These are phyloP conservation scores for Trissolcus basalis DNA, from an alignment of 1,140 invertebrate species.

Conservation along the genomic window DNA sequence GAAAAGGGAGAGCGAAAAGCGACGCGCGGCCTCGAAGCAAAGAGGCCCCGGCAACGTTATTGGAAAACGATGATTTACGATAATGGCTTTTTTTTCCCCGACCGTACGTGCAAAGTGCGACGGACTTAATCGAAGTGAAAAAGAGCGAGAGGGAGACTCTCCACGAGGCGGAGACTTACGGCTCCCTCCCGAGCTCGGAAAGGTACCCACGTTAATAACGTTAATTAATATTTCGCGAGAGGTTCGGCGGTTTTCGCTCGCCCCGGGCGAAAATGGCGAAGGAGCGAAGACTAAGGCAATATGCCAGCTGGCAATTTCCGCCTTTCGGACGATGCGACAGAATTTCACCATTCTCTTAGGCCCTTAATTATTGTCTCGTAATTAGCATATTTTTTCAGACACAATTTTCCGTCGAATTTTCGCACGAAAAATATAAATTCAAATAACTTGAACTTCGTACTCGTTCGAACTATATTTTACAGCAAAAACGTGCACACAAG, in stretches of 20 bases:
- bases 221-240: constrained; percentile 77
- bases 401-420: constrained; percentile 61
- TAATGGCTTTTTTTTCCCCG: constrained; percentile 72
- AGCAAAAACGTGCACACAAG: too few species aligned
- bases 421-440: too few species aligned
- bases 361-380: not conserved
- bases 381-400: not conserved
- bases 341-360: constrained; percentile 46
- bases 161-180: constrained; percentile 41
- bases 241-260: constrained; percentile 67
- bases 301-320: constrained; percentile 72
- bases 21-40: constrained; percentile 59
- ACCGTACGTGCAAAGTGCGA: constrained; percentile 56
- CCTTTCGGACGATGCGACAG: constrained; percentile 36
- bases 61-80: constrained; percentile 78
- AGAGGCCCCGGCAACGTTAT: constrained; percentile 74
- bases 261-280: constrained; percentile 52
- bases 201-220: constrained; percentile 74
- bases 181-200: constrained; percentile 52
- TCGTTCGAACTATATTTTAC: too few species aligned
- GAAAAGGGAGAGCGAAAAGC: constrained; percentile 45
- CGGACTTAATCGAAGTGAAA: constrained; percentile 56
- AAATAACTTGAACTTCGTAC: too few species aligned
- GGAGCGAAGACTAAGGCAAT: constrained; percentile 63
- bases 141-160: constrained; percentile 44